Evolutionary conservation across 1,140 invertebrate genomes (phyloP), one percentile per base, ranked within the genome.

Genomic region (Microplitis demolitor): DNA sequence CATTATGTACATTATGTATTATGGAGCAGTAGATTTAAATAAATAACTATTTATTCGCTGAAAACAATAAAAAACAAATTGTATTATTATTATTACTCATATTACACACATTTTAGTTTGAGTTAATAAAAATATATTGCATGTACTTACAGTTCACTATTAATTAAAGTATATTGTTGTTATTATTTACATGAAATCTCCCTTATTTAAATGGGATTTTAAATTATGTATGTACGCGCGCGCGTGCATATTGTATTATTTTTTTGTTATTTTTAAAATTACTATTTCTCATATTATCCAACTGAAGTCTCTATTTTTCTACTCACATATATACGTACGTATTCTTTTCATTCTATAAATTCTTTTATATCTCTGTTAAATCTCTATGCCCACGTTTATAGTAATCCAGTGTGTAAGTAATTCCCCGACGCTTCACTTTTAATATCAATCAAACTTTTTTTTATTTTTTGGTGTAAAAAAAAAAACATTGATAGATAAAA

Each of bases 291-390:
- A 67, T 67, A 31, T 67, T 81, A 74, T 78, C 66, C 73, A 74
- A 69, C 73, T 75, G 75, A 76, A 72, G 76, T 77, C 76, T 78
- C 77, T 81, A 76, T 82, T 79, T 80, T 69, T 85, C 84, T 84
- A 80, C 82, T 79, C 75, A 80, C 77, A 78, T 80, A 78, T 31
- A 71, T 80, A 83, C 82, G 82, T 87, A 86, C 82, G 81, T 86
- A 84, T 82, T 78, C 79, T 73, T 24, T 85, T 78, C 77, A 77
- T 75, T 80, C 78, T 85, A 74, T 79, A 58, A 73, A 78, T 69
- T 80, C 34, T 76, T 69, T 62, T 5, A 62, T 64, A 3, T 58
- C 4, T 56, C 60, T 73, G 13, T 62, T 16, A 6, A 45, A 69
- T 74, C 53, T 61, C 14, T 62, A 50, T 45, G 51, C 8, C 39